Evolutionary conservation across 1,140 invertebrate species (phyloP), one percentile per base, ranked within the genome.

Genomic region (Drosophila ananassae): DNA sequence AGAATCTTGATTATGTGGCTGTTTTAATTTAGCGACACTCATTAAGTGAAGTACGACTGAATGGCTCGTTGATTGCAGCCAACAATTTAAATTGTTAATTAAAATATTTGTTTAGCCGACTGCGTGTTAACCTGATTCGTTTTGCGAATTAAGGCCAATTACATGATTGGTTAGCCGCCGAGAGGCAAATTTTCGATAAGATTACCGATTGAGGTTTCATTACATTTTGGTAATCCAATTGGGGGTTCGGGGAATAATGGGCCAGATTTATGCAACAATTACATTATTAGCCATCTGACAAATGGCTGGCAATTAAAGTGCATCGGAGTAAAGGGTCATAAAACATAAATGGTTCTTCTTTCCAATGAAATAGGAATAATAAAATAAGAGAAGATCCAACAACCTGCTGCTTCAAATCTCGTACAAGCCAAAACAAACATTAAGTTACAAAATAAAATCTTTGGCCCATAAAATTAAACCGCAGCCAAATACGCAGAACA

Each of bases 361-460:
- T 84, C 77, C 46, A 7, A 54, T 52, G 63, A 84, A 84, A 46
- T 39, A 12, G 37, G 46, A 28, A 28, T 34, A 32, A 54, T 28
- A 21, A 25, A 44, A 63, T 44, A 4, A 10, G 34, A 47, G 47
- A 57, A 57, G 52, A 48, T 17, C 60, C 80, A 73, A 71, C 76
- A 84, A 80, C 81, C 81, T 85, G 81, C 81, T 80, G 81, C 77
- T 83, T 34, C 47, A 46, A 60, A 39, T 69, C 69, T 47, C 32
- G 7, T 9, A 46, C 54, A 60, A 73, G 68, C 59, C 52, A 66
- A 44, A 85, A 73, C 73, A 84, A 85, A 85, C 81, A 85, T 85
- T 80, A 85, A 85, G 81, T 85, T 74, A 85, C 81, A 85, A 85
- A 85, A 85, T 85, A 85, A 84, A 84, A 85, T 77, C 81, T 84